These are phyloP conservation scores for Dissostichus mawsoni DNA, from an alignment of 2,113 vertebrate species.

Conservation along the genomic window DNA sequence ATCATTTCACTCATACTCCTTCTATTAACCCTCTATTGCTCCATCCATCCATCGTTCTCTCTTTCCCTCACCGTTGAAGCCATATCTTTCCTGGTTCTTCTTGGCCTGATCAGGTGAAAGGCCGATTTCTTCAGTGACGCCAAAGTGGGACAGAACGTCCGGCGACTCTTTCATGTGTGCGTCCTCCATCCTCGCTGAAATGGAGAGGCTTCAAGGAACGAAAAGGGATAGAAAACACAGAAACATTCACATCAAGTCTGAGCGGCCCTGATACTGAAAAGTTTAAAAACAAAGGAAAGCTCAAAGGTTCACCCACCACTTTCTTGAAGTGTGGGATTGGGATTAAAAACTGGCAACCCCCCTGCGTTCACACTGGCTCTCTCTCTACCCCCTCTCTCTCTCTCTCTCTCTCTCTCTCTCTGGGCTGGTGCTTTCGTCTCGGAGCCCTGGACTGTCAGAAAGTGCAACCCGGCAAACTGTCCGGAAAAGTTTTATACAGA, in stretches of 20 bases:
- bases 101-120: slow-evolving; percentile 90
- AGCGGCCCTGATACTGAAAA: slow-evolving; percentile 20
- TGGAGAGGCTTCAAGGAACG: slow-evolving; percentile 76
- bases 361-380: slow-evolving; percentile 67
- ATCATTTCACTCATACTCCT: slow-evolving; percentile 16
- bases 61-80: slow-evolving; percentile 89
- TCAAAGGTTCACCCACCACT: slow-evolving; percentile 78
- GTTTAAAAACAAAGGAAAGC: slow-evolving; percentile 20
- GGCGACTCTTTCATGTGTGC: slow-evolving; percentile 85
- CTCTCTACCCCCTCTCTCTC: slow-evolving; percentile 68
- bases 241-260: slow-evolving; percentile 54
- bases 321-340: slow-evolving; percentile 76
- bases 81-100: slow-evolving; percentile 89
- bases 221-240: slow-evolving; percentile 46
- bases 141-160: slow-evolving; percentile 89
- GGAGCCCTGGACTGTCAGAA: slow-evolving; percentile 82
- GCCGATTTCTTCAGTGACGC: slow-evolving; percentile 88
- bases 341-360: slow-evolving; percentile 75
- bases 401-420: slow-evolving; percentile 62
- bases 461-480: slow-evolving; percentile 83
- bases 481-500: slow-evolving; percentile 85
- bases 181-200: slow-evolving; percentile 88
- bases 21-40: slow-evolving; percentile 7
- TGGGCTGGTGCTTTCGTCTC: slow-evolving; percentile 75
- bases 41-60: slow-evolving; percentile 6